Base-by-base conservation (phyloP, 1,140 invertebrate genomes). In the Drosophila novamexicana region DNA sequence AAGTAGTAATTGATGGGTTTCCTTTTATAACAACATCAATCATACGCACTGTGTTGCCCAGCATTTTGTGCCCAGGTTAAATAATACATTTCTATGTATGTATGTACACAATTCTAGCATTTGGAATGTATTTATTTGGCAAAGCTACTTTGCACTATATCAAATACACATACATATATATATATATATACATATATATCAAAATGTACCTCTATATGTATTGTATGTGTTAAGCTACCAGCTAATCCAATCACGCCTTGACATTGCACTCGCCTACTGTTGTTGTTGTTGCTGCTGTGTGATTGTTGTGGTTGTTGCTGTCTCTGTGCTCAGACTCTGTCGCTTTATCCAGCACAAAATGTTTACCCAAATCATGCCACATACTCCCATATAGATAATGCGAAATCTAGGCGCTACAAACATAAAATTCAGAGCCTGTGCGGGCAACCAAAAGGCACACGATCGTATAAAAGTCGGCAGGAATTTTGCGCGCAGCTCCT, bases 361-460 rank as follows among this genome's bases (percentile, higher is more conserved):
- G 79, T 97, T 97, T 16, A 96, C 95, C 96, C 96, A 97, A 29
- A 95, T 92, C 67, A 97, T 95, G 8, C 95, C 94, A 37, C 94
- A 96, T 0, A 94, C 91, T 1, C 96, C 95, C 22, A 97, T 95
- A 78, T 95, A 97, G 0, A 95, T 94, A 1, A 97, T 95, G 9
- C 96, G 92, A 45, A 95, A 94, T 53, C 94, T 92, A 3, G 96
- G 93, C 0, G 96, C 95, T 34, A 97, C 89, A 40, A 96, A 83
- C 16, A 94, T 90, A 91, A 97, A 97, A 89, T 97, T 97, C 9
- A 96, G 83, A 0, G 94, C 94, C 93, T 97, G 96, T 1, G 94
- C 95, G 2, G 96, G 96, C 10, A 97, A 84, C 96, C 96, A 97
- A 83, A 96, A 97, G 39, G 94, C 92, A 71, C 96, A 97, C 36